phyloP scores from a whole-genome alignment of 2,797 vertebrate species.

The Sebastes taczanowskii region DNA sequence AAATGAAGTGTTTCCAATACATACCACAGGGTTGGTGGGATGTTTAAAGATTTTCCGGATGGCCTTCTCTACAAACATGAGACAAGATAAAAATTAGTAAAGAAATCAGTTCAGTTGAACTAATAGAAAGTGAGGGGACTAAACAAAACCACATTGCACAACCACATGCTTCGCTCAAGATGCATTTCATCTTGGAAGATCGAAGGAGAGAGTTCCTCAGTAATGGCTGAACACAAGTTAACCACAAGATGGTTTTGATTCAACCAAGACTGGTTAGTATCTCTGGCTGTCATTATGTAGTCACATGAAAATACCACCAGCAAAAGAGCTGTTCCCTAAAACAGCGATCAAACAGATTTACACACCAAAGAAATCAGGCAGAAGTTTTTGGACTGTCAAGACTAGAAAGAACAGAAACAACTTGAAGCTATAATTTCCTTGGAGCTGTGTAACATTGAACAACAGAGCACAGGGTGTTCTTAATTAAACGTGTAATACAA shows the following conservation, averaged over 20 bases:
- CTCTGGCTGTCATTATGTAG: background rate
- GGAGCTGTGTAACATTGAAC: background rate
- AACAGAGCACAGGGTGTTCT: background rate
- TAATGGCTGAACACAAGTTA: background rate
- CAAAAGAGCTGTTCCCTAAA: background rate
- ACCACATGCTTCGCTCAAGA: conserved; percentile 1
- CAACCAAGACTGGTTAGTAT: background rate
- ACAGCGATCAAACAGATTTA: background rate
- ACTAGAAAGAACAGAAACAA: background rate
- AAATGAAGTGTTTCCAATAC: conserved; percentile 34
- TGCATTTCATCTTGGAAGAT: background rate
- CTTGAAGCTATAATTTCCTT: background rate
- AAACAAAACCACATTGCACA: conserved; percentile 32
- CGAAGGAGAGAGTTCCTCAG: background rate
- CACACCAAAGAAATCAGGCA: background rate
- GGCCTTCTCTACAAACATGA: conserved; percentile 62
- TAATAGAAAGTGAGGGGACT: conserved; percentile 4
- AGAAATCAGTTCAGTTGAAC: background rate
- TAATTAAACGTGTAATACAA: background rate
- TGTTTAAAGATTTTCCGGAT: conserved; percentile 63
- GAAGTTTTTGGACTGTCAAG: background rate
- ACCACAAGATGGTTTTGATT: conserved; percentile 4
- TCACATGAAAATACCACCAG: background rate
- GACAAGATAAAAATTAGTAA: conserved; percentile 33
- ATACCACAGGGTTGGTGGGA: conserved; percentile 66